Conservation (phyloP, 1,140 invertebrate genomes). For the Thrips palmi region DNA sequence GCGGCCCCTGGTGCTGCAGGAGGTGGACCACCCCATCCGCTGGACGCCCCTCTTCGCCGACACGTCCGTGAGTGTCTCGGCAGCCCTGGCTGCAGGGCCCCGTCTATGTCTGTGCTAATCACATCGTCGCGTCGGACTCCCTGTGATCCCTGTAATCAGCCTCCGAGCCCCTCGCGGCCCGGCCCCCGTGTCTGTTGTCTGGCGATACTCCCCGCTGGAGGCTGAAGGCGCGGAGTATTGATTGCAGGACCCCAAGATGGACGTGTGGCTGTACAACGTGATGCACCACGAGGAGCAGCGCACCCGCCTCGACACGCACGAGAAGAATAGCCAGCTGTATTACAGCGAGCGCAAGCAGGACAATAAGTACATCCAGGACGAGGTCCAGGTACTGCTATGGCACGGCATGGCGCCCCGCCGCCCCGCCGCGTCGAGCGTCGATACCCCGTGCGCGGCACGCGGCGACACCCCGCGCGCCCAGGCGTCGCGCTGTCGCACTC, state of each 20-base stretch:
- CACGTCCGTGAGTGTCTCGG: constrained; percentile 42
- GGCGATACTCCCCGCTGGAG: background rate
- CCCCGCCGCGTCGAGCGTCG: no score
- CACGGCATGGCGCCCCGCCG: no score
- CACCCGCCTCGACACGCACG: constrained; percentile 20
- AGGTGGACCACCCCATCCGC: constrained; percentile 52
- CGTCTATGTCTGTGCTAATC: background rate
- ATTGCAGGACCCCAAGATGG: constrained; percentile 26
- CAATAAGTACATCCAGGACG: constrained; percentile 13
- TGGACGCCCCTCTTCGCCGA: constrained; percentile 84
- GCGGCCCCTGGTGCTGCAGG: constrained; percentile 63
- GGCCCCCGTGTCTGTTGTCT: no score
- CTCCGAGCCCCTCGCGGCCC: no score
- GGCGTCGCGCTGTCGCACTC: no score
- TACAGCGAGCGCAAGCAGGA: constrained; percentile 15
- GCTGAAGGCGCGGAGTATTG: constrained; percentile 10
- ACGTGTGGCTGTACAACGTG: constrained; percentile 23
- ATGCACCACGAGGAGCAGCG: constrained; percentile 23
- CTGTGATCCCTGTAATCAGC: no score
- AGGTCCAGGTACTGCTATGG: constrained; percentile 12
- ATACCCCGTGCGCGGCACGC: no score
- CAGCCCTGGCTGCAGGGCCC: background rate
- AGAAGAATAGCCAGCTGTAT: constrained; percentile 19
- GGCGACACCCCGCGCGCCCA: no score
- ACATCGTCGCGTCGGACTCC: no score